Base-by-base conservation (phyloP, 2,797 vertebrate species). In the Xenopus petersii region DNA sequence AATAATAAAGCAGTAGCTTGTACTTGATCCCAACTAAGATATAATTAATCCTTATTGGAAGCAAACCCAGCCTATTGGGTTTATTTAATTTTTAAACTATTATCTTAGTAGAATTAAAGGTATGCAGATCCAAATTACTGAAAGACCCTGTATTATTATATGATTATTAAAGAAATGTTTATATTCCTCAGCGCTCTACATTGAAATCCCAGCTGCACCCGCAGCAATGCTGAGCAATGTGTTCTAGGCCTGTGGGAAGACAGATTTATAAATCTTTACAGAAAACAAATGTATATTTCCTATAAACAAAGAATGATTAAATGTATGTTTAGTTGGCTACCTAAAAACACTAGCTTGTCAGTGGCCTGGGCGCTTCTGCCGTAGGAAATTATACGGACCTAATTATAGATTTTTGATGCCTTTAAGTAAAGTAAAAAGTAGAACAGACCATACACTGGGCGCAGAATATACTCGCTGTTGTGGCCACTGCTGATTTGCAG, bases 391-490 rank as follows among this genome's bases (percentile, higher is more conserved):
- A 24, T 49, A 64, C 54, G 7, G 4, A 46, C 10, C 71, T 73
- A 65, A 73, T 56, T 56, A 73, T 65, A 73, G 62, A 64, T 13
- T 30, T 21, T 9, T 59, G 11, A 30, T 30, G 26, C 26, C 26
- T 30, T 2, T 2, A 4, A 30, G 26, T 3, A 55, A 63, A 63
- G 55, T 10, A 56, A 56, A 56, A 63, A 63, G 55, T 10, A 56
- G 17, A 56, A 56, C 55, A 66, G 63, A 66, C 71, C 71, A 65
- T 63, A 56, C 63, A 73, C 63, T n/a, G 11, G 2, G 63, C 42
- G 47, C 46, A 3, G 26, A 30, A 13, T 26, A 47, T 46, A 8
- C 47, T 16, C 26, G 51, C 56, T 58, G 9, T 5, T 8, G 2
- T 21, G 9, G 3, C 48, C 55, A 59, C 60, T 51, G 9, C 59